Conservation (phyloP, 2,888 invertebrate species). For the Deilephila porcellus region DNA sequence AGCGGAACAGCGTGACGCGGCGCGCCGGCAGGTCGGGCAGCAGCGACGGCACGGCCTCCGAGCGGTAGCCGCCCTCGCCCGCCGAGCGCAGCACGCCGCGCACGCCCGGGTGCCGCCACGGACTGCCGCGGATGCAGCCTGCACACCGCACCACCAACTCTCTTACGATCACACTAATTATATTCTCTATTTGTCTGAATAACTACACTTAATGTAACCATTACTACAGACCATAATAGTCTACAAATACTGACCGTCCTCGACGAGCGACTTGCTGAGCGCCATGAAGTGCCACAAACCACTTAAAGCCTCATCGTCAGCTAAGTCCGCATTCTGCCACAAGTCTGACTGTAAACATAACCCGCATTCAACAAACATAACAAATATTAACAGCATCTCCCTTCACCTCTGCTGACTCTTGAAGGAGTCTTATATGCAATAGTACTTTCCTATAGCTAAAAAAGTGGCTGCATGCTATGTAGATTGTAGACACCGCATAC, state of each 20-base stretch:
- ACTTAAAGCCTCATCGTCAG: constrained; percentile 89
- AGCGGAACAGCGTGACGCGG: constrained; percentile 68
- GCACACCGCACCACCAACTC: constrained; percentile 5
- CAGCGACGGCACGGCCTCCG: constrained; percentile 85
- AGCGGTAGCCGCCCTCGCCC: constrained; percentile 81
- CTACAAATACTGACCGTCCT: constrained; percentile 82
- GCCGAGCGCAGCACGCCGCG: constrained; percentile 81
- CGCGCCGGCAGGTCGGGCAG: constrained; percentile 86
- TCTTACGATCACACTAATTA: too few species aligned
- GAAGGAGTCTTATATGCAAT: too few species aligned
- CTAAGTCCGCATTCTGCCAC: constrained; percentile 91
- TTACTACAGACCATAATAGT: too few species aligned
- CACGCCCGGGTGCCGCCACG: constrained; percentile 87
- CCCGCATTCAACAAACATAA: too few species aligned
- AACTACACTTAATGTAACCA: too few species aligned
- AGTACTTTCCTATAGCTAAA: too few species aligned
- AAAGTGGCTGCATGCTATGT: too few species aligned
- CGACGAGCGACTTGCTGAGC: constrained; percentile 88
- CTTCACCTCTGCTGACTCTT: too few species aligned
- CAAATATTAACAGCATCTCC: too few species aligned
- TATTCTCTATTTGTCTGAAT: too few species aligned
- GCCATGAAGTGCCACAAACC: constrained; percentile 94
- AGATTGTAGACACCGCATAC: too few species aligned
- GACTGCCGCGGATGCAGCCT: constrained; percentile 83
- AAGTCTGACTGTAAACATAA: constrained; percentile 86